phyloP scores from a whole-genome alignment of 2,113 vertebrate species.

The Oncorhynchus clarkii region DNA sequence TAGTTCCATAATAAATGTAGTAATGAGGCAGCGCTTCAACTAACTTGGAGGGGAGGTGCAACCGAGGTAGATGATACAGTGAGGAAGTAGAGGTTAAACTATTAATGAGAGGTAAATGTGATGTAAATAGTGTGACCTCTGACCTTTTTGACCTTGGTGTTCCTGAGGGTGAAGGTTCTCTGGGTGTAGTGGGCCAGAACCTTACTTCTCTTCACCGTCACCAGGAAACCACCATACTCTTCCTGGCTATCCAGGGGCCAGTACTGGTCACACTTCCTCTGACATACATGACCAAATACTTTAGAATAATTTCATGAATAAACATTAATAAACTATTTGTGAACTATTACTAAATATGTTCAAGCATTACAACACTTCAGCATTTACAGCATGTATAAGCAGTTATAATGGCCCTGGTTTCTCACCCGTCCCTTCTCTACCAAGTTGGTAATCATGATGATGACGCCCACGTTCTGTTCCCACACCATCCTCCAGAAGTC shows the following conservation, averaged over 20 bases:
- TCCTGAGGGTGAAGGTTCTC: conserved; percentile 86
- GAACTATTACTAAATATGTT: too few relatives aligned
- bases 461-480: conserved; percentile 91
- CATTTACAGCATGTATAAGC: too few relatives aligned
- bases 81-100: too few relatives aligned
- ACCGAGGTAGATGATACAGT: too few relatives aligned
- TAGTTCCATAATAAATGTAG: too few relatives aligned
- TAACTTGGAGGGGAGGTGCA: background rate
- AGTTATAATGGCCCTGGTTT: background rate
- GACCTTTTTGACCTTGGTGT: conserved; percentile 88
- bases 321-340: too few relatives aligned
- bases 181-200: conserved; percentile 87
- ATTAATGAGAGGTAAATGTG: background rate
- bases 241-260: conserved; percentile 90
- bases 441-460: conserved; percentile 97
- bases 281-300: conserved; percentile 26
- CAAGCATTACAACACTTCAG: too few relatives aligned
- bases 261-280: conserved; percentile 98
- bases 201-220: conserved; percentile 82
- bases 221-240: conserved; percentile 87
- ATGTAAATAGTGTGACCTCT: conserved; percentile 9
- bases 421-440: conserved; percentile 94
- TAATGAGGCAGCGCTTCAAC: background rate
- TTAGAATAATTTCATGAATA: too few relatives aligned
- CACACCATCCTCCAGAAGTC: conserved; percentile 99